Conservation (phyloP, 2,888 invertebrate genomes). For the Nebria salina region DNA sequence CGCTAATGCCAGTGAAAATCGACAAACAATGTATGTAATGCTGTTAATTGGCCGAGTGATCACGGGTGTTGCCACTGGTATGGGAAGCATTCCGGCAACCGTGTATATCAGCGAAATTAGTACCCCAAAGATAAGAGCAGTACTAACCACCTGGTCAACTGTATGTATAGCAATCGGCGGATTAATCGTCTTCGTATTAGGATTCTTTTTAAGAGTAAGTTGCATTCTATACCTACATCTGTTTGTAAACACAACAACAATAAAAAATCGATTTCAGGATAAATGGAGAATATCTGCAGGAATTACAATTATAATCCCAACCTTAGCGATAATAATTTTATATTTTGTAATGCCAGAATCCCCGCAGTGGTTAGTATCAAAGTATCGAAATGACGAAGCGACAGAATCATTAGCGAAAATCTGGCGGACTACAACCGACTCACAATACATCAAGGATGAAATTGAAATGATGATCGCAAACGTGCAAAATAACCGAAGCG, state of each 20-base stretch:
- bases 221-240: background rate
- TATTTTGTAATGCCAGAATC: conserved; percentile 65
- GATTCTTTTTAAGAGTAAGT: conserved; percentile 63
- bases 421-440: conserved; percentile 57
- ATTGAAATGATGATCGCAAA: conserved; percentile 54
- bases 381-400: conserved; percentile 64
- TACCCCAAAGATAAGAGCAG: conserved; percentile 62
- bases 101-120: conserved; percentile 68
- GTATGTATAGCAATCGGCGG: conserved; percentile 65
- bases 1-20: conserved; percentile 58
- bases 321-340: conserved; percentile 60
- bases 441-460: conserved; percentile 54
- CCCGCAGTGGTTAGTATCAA: conserved; percentile 66
- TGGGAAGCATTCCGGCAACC: conserved; percentile 66
- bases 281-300: conserved; percentile 63
- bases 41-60: conserved; percentile 63
- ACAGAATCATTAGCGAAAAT: conserved; percentile 60
- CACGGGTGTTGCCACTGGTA: conserved; percentile 65
- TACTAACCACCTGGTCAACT: conserved; percentile 68
- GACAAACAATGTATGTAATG: conserved; percentile 55
- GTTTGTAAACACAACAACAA: background rate
- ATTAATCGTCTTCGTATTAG: conserved; percentile 65
- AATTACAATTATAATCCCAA: conserved; percentile 62
- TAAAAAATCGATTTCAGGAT: conserved; percentile 58
- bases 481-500: no score